Evolutionary conservation across 1,140 invertebrate species (phyloP), one percentile per base, ranked within the genome.

Genomic region (Elysia chlorotica): DNA sequence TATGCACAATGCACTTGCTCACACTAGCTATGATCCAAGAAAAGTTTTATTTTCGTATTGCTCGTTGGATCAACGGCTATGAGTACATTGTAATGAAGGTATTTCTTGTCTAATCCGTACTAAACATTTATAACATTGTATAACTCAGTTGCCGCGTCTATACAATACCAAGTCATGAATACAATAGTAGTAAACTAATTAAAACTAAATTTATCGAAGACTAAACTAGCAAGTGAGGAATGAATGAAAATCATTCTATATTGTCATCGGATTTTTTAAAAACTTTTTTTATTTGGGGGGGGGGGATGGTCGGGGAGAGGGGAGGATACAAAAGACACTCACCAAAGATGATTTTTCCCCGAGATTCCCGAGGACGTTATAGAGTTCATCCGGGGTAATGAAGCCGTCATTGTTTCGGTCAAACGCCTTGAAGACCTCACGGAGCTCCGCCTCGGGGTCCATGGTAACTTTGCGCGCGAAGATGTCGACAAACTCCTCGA

Each of bases 401-500:
- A 80, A 97, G 82, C 96, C 96, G 88, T 98, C 96, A 82, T 96
- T 95, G 89, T 99, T 95, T 89, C 96, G 97, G 89, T 99, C 96
- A 89, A 98, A 97, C 76, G 98, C 96, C 89, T 96, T 93, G 92
- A 99, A 99, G 74, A 96, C 96, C 90, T 99, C 97, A 87, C 96
- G 92, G 86, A 99, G 97, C 88, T 99, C 97, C 88, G 98, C 96
- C 91, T 99, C 97, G 88, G 95, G 97, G 89, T 98, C 97, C 76
- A 96, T 98, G 89, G 98, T 96, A 88, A 98, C 97, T 95, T 99
- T 99, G 92, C 98, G 97, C 83, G 96, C 96, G 95, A 99, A 99
- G 95, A 99, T 99, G 83, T 96, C 97, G 78, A 99, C 91, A 90
- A 99, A 99, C 90, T 99, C 97, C 79, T 96, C 96, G 89, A 99